Conservation (phyloP, 2,888 invertebrate genomes). For the Idaea straminata region DNA sequence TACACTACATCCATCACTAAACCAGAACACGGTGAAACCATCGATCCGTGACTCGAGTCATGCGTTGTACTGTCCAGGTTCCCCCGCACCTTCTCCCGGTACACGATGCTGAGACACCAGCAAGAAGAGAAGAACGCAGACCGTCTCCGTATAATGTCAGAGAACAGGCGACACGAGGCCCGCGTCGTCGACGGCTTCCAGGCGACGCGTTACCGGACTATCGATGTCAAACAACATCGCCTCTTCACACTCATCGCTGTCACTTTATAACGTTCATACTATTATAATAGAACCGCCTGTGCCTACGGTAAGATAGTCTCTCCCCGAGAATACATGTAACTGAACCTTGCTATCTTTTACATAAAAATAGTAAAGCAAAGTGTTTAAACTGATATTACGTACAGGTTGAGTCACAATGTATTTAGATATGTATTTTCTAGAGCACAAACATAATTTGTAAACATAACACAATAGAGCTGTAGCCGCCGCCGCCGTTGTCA, state of each 20-base stretch:
- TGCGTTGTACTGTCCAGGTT: conserved; percentile 39
- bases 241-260: conserved; percentile 60
- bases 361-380: too few relatives aligned
- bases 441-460: too few relatives aligned
- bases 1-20: conserved; percentile 1
- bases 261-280: conserved; percentile 31
- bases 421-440: too few relatives aligned
- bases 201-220: conserved; percentile 31
- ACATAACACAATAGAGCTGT: too few relatives aligned
- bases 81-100: conserved; percentile 57
- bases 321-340: too few relatives aligned
- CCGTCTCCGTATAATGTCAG: conserved; percentile 43
- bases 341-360: too few relatives aligned
- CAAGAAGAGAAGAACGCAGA: conserved; percentile 47
- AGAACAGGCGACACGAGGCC: conserved; percentile 28
- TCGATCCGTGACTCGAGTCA: too few relatives aligned
- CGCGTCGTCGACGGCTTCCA: conserved; percentile 44
- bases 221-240: conserved; percentile 39
- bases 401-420: too few relatives aligned
- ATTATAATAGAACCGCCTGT: too few relatives aligned
- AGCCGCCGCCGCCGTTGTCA: too few relatives aligned
- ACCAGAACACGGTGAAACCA: background rate
- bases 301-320: too few relatives aligned
- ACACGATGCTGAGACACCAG: conserved; percentile 64
- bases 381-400: too few relatives aligned